Conservation (phyloP, 2,888 invertebrate species). For the Empis stercorea region DNA sequence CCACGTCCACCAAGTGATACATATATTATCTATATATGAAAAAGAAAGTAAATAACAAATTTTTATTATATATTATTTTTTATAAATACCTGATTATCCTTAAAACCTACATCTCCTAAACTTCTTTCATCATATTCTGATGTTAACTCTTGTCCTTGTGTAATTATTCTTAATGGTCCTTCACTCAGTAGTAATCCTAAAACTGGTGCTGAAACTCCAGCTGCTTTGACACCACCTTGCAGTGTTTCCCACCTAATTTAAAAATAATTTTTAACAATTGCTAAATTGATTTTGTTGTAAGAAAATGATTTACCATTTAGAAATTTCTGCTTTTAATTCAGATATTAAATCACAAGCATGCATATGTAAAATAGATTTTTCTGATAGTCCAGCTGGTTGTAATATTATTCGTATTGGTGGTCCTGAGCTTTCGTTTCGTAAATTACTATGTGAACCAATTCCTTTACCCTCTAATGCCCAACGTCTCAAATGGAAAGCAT, state of each 20-base stretch:
- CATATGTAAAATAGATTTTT: conserved; percentile 70
- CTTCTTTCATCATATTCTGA: conserved; percentile 88
- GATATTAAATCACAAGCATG: conserved; percentile 80
- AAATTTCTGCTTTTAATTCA: conserved; percentile 84
- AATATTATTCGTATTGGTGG: conserved; percentile 64
- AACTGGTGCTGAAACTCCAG: conserved; percentile 39
- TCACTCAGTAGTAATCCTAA: conserved; percentile 59
- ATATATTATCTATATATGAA: conserved; percentile 56
- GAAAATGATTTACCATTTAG: conserved; percentile 52
- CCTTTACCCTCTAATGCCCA: conserved; percentile 78
- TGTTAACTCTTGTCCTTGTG: conserved; percentile 84
- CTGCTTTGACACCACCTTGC: conserved; percentile 29
- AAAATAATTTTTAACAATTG: background rate
- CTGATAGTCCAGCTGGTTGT: conserved; percentile 79
- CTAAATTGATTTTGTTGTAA: background rate
- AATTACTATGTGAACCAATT: conserved; percentile 57
- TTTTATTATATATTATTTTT: background rate
- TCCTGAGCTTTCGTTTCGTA: conserved; percentile 41
- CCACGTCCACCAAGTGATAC: conserved; percentile 69
- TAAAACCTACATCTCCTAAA: conserved; percentile 82
- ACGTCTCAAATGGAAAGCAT: conserved; percentile 76
- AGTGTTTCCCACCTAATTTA: conserved; percentile 52
- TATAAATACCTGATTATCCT: conserved; percentile 68
- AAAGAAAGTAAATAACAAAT: background rate
- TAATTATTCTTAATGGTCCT: conserved; percentile 82